Base-by-base conservation (phyloP, 1,140 invertebrate genomes). In the Sycophila sp. region DNA sequence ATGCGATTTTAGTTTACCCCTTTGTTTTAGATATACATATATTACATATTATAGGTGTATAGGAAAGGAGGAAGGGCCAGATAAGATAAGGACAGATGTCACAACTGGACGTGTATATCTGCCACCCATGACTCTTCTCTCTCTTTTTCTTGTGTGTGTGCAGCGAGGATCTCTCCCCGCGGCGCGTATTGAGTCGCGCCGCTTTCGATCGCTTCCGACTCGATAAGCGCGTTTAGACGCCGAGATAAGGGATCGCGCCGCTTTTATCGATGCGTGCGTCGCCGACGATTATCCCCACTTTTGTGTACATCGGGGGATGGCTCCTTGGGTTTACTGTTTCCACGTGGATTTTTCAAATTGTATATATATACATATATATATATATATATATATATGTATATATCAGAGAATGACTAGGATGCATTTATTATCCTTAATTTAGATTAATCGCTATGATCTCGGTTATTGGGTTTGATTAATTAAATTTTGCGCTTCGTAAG, bases 41-140 rank as follows among this genome's bases (percentile, higher is more conserved):
- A n/a, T n/a, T n/a, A n/a, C n/a, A n/a, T n/a, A n/a, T n/a, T n/a
- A n/a, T n/a, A n/a, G n/a, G n/a, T n/a, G n/a, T n/a, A n/a, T n/a
- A n/a, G n/a, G n/a, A 53, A 19, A 6, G 7, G 17, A 5, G 49
- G 6, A 15, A 4, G 26, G 8, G 24, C 2, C 8, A 22, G 5
- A 51, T 32, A 36, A 36, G 58, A 60, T 60, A 60, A 60, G 32
- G 58, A 60, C 58, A 38, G 40, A 45, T 60, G 58, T 60, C 58
- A 45, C 58, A 32, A 40, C 22, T 38, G 34, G 56, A 34, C 24
- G 17, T 40, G 36, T 38, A 28, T 60, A 17, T 47, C 17, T 22
- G 40, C 42, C 7, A 22, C 40, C 42, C 19, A 10, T 22, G 19
- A 22, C 15, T 40, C 42, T n/a, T 22, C 42, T 4, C 42, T 47